These are phyloP conservation scores for Dasyornis broadbenti DNA, from an alignment of 2,113 vertebrate genomes.

Conservation along the genomic window DNA sequence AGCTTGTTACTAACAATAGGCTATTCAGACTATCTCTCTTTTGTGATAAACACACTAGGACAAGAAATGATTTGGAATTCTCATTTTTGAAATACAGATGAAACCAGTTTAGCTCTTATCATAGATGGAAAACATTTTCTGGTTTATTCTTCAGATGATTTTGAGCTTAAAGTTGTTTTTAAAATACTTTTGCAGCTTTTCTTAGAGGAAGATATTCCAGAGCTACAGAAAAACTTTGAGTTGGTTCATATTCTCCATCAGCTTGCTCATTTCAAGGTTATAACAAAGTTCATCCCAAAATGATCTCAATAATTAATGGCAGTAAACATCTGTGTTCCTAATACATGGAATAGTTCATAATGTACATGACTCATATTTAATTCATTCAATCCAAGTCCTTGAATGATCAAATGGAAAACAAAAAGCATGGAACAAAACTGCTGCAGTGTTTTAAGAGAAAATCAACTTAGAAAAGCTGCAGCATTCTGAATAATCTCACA, in stretches of 20 bases:
- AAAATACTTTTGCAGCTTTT: background rate
- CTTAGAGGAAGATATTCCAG: background rate
- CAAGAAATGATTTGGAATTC: background rate
- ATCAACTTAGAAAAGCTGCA: background rate
- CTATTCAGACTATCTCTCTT: conserved; percentile 52
- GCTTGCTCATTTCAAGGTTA: background rate
- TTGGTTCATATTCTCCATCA: background rate
- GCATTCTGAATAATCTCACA: background rate
- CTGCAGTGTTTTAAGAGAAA: background rate
- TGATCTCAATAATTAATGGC: conserved; percentile 32
- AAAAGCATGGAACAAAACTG: background rate
- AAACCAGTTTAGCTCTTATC: background rate
- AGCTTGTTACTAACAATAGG: conserved; percentile 71
- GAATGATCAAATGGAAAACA: conserved; percentile 28
- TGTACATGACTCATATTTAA: conserved; percentile 36
- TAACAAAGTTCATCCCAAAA: conserved; percentile 15
- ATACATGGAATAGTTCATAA: conserved; percentile 30
- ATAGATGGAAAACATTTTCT: background rate
- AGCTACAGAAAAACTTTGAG: background rate
- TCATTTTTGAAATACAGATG: background rate
- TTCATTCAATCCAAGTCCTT: conserved; percentile 13
- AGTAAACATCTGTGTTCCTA: conserved; percentile 50
- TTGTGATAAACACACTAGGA: conserved; percentile 24
- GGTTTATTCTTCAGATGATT: background rate
- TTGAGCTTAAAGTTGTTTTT: background rate